phyloP scores from a whole-genome alignment of 2,797 vertebrate species.

The Sebastiscus albofasciatus region DNA sequence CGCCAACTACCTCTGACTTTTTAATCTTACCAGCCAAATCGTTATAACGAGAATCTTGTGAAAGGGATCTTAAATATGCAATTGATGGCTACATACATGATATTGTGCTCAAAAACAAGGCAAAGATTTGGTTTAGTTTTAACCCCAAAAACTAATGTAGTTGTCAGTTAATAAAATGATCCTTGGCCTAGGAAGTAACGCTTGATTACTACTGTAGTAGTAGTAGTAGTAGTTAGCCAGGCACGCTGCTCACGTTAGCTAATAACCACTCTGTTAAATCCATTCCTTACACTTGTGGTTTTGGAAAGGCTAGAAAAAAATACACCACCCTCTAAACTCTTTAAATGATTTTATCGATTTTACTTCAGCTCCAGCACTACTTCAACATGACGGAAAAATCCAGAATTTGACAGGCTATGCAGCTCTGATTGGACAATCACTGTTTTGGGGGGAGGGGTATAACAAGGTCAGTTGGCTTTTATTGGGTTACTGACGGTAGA shows the following conservation, averaged over 20 bases:
- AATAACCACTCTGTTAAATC: neutral
- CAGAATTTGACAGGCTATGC: neutral
- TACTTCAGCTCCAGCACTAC: neutral
- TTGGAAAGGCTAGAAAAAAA: neutral
- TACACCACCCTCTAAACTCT: neutral
- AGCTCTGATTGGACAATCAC: neutral
- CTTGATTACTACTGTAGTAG: neutral
- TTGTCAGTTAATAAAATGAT: neutral
- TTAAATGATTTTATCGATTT: neutral
- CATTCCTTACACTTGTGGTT: neutral
- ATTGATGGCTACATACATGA: neutral
- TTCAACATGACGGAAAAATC: neutral
- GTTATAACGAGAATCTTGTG: neutral
- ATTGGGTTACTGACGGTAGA: neutral
- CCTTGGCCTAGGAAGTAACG: neutral
- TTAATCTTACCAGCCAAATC: neutral
- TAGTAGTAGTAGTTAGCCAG: neutral
- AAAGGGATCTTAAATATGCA: neutral
- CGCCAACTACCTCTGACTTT: neutral
- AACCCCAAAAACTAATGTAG: neutral
- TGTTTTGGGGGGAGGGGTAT: neutral
- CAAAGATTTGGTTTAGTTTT: neutral
- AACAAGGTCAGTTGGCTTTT: neutral
- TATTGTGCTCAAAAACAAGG: neutral
- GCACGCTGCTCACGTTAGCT: neutral